Evolutionary conservation across 2,888 invertebrate species (phyloP).

Genomic region (Ophion costatus): DNA sequence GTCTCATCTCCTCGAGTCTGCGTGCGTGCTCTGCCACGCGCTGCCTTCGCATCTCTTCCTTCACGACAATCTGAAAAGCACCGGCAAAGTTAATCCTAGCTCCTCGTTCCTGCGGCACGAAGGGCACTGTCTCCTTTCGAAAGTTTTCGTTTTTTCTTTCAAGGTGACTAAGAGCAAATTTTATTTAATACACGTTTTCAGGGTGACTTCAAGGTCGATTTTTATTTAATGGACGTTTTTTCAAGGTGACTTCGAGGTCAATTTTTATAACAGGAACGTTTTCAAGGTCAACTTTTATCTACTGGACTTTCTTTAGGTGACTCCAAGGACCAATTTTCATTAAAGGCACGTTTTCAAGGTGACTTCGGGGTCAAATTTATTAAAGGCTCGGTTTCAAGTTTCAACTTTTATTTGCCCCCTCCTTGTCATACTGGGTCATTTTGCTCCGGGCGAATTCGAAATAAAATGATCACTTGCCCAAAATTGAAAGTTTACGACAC

Average conservation of each 20-base stretch:
- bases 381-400: no score
- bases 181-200: no score
- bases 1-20: slow-evolving; percentile 89
- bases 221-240: not conserved
- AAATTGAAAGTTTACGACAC: no score
- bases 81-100: not conserved
- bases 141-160: not conserved
- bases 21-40: slow-evolving; percentile 95
- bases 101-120: no score
- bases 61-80: slow-evolving; percentile 90
- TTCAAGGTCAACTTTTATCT: not conserved
- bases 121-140: no score
- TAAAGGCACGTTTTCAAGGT: not conserved
- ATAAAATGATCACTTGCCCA: no score
- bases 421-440: no score
- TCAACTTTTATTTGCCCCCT: no score
- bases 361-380: not conserved
- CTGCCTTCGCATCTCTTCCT: slow-evolving; percentile 93
- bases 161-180: not conserved
- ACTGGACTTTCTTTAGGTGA: not conserved
- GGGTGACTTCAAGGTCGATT: no score
- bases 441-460: no score
- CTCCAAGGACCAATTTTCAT: not conserved
- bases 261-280: not conserved
- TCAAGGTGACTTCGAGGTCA: not conserved